These are phyloP conservation scores for Linhomoeus sp. DNA, from an alignment of 2,888 invertebrate genomes.

Conservation along the genomic window DNA sequence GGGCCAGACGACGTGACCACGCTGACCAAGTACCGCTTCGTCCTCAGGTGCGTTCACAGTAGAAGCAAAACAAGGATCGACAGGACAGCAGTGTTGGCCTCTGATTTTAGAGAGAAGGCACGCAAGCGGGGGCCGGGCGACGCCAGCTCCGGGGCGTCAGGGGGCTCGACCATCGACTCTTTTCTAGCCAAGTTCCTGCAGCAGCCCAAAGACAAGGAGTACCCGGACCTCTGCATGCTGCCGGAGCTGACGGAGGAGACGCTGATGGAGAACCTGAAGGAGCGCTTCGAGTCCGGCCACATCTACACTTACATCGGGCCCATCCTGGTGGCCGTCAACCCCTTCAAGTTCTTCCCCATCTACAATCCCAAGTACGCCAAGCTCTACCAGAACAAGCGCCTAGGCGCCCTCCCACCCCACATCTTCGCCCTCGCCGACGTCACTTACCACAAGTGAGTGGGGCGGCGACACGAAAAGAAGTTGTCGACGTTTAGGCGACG, in stretches of 20 bases:
- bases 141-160: constrained; percentile 42
- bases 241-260: constrained; percentile 86
- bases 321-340: constrained; percentile 76
- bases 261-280: constrained; percentile 54
- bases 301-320: constrained; percentile 82
- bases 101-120: background rate
- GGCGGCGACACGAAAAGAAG: too few relatives aligned
- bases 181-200: constrained; percentile 78
- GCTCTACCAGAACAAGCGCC: constrained; percentile 71
- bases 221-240: constrained; percentile 80
- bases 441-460: constrained; percentile 23
- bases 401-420: constrained; percentile 80
- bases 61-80: background rate
- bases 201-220: constrained; percentile 69
- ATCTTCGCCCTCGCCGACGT: constrained; percentile 59
- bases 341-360: constrained; percentile 74
- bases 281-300: constrained; percentile 64
- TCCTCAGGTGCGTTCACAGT: constrained; percentile 7
- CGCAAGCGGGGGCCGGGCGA: background rate
- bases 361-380: constrained; percentile 94
- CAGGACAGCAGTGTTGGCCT: background rate
- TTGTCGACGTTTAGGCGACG: too few relatives aligned
- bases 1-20: constrained; percentile 11
- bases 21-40: constrained; percentile 14
- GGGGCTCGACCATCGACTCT: constrained; percentile 52